Evolutionary conservation across 2,888 invertebrate species (phyloP), one percentile per base, ranked within the genome.

Genomic region (Xanthia togata): DNA sequence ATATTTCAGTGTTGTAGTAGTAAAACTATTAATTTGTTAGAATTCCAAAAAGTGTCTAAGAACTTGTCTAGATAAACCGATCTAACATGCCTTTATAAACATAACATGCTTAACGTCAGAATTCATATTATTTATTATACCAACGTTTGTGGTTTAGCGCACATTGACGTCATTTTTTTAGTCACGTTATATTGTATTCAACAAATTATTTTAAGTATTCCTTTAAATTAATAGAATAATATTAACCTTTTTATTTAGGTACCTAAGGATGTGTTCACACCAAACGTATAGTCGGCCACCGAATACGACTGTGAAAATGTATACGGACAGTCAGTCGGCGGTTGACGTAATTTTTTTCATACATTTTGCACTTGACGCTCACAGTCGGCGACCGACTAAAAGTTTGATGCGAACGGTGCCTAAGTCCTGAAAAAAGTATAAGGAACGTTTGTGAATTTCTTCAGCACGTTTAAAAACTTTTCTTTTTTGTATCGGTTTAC

Each of bases 21-120:
- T 81, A 73, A 78, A 83, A 83, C 57, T 70, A 76, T 70, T 76
- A 81, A 83, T 80, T 68, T 73, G 70, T 69, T 75, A 76, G 72
- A 74, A 82, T 64, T 83, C 86, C 84, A 85, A 84, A 82, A 84
- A 85, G 86, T 86, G 78, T 86, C 86, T 87, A 82, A 86, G 82
- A 81, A 87, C 83, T 87, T 88, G 88, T 87, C 88, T 84, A 79
- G 86, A 84, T 88, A 87, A 87, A 87, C 82, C 80, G 84, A 87
- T 84, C 76, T 83, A 59, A 84, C 82, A 76, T 78, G 63, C 68
- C n/a, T 75, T 60, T 59, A 68, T 64, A 31, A 65, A 67, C n/a
- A 75, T 62, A 31, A 79, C 63, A 72, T 53, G 73, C 57, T 74
- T 20, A 72, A 65, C 73, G 73, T 83, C 73, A 71, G 57, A 62